Conservation (phyloP, 2,888 invertebrate species). For the Lymantria monacha region DNA sequence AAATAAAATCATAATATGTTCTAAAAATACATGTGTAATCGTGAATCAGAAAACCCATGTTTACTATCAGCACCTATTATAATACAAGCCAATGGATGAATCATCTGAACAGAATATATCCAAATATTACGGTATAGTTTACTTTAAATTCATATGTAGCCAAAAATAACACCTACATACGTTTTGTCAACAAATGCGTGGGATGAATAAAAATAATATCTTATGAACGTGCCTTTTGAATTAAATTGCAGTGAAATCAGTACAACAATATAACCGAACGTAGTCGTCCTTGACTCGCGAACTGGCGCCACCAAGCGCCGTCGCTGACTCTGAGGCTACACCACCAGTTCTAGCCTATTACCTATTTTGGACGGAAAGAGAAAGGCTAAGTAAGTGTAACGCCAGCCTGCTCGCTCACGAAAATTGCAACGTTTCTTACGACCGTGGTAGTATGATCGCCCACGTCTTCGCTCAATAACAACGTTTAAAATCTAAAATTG, state of each 20-base stretch:
- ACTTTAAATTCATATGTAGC: constrained; percentile 11
- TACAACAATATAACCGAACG: constrained; percentile 40
- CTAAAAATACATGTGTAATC: constrained; percentile 11
- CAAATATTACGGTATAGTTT: constrained; percentile 8
- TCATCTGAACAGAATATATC: constrained; percentile 23
- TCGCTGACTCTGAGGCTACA: constrained; percentile 24
- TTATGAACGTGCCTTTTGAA: constrained; percentile 13
- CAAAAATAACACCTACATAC: constrained; percentile 7
- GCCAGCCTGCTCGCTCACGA: constrained; percentile 36
- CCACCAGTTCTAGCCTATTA: constrained; percentile 40
- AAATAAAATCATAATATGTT: constrained; percentile 9
- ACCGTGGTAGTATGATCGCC: constrained; percentile 7
- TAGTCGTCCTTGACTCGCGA: constrained; percentile 62
- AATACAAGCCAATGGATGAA: constrained; percentile 15
- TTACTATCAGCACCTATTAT: constrained; percentile 26
- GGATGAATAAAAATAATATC: constrained; percentile 4
- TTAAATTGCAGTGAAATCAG: constrained; percentile 33
- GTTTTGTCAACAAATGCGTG: constrained; percentile 23
- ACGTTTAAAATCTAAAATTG: constrained; percentile 18
- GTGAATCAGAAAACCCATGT: constrained; percentile 32
- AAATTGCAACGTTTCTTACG: constrained; percentile 25
- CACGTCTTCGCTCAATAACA: constrained; percentile 26
- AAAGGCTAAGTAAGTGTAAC: constrained; percentile 31
- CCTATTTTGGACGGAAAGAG: constrained; percentile 47
- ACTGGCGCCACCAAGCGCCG: constrained; percentile 55